phyloP scores from a whole-genome alignment of 64 coral and sea anemone species.

The Porites australiensis region DNA sequence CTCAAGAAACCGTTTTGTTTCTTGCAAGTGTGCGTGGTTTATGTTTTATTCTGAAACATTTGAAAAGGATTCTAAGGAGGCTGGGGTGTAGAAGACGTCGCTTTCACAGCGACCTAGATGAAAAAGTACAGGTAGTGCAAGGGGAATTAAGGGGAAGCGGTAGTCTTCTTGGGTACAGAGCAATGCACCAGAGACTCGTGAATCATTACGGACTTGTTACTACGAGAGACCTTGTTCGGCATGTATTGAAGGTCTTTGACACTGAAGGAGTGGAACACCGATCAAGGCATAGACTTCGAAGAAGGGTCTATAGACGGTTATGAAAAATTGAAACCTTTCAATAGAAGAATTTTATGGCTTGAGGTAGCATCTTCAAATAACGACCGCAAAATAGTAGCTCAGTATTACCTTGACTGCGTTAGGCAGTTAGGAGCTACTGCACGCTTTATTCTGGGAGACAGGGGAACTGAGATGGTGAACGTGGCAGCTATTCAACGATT shows the following conservation, averaged over 20 bases:
- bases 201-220: slow-evolving; percentile 35
- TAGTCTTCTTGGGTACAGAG: slow-evolving; percentile 47
- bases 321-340: too few species aligned
- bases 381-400: slow-evolving; percentile 45
- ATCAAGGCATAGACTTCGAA: slow-evolving; percentile 34
- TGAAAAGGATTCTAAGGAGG: slow-evolving; percentile 38
- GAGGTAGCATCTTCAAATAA: slow-evolving; percentile 51
- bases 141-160: slow-evolving; percentile 17
- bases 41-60: slow-evolving; percentile 3
- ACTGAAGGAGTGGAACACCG: slow-evolving; percentile 38
- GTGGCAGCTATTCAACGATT: slow-evolving; percentile 47
- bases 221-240: slow-evolving; percentile 43
- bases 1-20: slow-evolving; percentile 44
- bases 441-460: slow-evolving; percentile 39
- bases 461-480: slow-evolving; percentile 56
- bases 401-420: slow-evolving; percentile 53
- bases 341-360: slow-evolving; percentile 52
- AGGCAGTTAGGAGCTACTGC: slow-evolving; percentile 23
- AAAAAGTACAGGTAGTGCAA: neutral
- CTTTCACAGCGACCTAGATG: slow-evolving; percentile 22
- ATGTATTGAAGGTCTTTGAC: slow-evolving; percentile 23
- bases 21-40: slow-evolving; percentile 31
- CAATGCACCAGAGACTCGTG: slow-evolving; percentile 38
- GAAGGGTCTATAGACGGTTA: neutral
- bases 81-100: slow-evolving; percentile 38